These are phyloP conservation scores for Bufo gargarizans DNA, from an alignment of 2,113 vertebrate species.

Conservation along the genomic window DNA sequence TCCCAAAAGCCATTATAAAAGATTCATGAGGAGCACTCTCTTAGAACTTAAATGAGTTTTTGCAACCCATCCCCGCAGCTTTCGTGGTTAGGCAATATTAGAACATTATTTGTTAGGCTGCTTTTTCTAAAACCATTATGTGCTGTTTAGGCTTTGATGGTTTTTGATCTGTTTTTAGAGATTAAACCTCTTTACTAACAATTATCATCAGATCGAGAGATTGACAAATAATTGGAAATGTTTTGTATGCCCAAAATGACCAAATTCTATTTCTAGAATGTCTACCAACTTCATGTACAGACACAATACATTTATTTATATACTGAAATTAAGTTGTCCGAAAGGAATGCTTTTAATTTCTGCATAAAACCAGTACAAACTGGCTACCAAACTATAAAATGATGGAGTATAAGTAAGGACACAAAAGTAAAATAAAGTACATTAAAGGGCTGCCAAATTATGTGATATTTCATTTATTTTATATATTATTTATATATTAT, in stretches of 20 bases:
- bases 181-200: constrained; percentile 63
- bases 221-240: background rate
- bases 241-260: background rate
- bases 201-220: background rate
- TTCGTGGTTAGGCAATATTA: constrained; percentile 69
- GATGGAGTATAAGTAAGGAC: background rate
- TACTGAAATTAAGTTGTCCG: background rate
- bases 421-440: background rate
- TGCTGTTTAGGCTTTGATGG: constrained; percentile 60
- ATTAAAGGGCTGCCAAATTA: no score
- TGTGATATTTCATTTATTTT: background rate
- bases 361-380: background rate
- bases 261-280: constrained; percentile 10
- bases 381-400: background rate
- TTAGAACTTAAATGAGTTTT: constrained; percentile 66
- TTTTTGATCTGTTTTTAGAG: constrained; percentile 64
- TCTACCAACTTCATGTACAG: background rate
- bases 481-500: background rate
- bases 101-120: constrained; percentile 63
- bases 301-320: background rate
- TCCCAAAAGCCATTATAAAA: constrained; percentile 83
- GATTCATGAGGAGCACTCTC: constrained; percentile 75
- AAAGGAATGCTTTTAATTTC: background rate
- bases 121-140: constrained; percentile 65
- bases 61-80: constrained; percentile 66